phyloP scores from a whole-genome alignment of 2,888 invertebrate genomes.

The Sclerodermus sp. region DNA sequence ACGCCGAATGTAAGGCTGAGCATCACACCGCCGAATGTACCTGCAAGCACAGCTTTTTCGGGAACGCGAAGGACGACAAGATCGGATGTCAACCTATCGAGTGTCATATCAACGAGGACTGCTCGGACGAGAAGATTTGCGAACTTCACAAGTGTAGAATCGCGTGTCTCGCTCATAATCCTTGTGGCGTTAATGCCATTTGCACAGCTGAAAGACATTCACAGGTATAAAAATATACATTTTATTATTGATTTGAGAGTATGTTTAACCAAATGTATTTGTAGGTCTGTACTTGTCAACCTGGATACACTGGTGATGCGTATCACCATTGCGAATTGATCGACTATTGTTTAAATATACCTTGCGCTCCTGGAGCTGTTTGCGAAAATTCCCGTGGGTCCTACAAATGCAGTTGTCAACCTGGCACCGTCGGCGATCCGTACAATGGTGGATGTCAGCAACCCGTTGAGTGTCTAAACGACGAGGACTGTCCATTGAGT shows the following conservation, averaged over 20 bases:
- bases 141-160: slow-evolving; percentile 83
- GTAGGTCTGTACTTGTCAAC: slow-evolving; percentile 77
- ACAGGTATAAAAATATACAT: slow-evolving; percentile 56
- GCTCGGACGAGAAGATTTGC: slow-evolving; percentile 81
- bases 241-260: no score
- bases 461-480: slow-evolving; percentile 78
- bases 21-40: slow-evolving; percentile 76
- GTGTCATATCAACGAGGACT: slow-evolving; percentile 72
- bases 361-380: slow-evolving; percentile 78
- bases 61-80: slow-evolving; percentile 72
- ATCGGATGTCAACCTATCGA: slow-evolving; percentile 80
- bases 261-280: no score
- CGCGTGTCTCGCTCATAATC: slow-evolving; percentile 79
- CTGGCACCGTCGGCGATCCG: slow-evolving; percentile 81
- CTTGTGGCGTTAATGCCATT: slow-evolving; percentile 82
- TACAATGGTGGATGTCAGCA: slow-evolving; percentile 80
- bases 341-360: slow-evolving; percentile 76
- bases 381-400: slow-evolving; percentile 81
- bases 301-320: slow-evolving; percentile 83
- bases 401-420: slow-evolving; percentile 78
- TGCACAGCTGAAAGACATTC: slow-evolving; percentile 83
- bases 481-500: slow-evolving; percentile 78
- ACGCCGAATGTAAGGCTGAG: slow-evolving; percentile 76
- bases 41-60: slow-evolving; percentile 79
- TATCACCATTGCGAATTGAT: slow-evolving; percentile 70